Evolutionary conservation across 1,140 invertebrate species (phyloP), one percentile per base, ranked within the genome.

Genomic region (Macrosteles quadrilineatus): DNA sequence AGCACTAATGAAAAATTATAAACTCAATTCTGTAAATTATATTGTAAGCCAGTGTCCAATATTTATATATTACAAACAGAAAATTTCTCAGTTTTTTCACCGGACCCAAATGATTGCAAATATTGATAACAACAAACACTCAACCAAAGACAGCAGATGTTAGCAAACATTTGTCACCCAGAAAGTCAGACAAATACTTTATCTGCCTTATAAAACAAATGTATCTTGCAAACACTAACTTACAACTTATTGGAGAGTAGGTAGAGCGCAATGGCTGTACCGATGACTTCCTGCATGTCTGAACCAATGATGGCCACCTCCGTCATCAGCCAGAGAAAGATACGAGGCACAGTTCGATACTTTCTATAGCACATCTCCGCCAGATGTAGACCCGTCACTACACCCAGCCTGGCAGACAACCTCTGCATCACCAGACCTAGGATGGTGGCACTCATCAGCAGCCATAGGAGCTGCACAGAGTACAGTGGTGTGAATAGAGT

Each of bases 241-340:
- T 84, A 95, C 93, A 80, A 79, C 86, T 88, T 90, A 81, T 93
- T 91, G 19, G 93, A 93, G 43, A 97, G 81, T n/a, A 97, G 81
- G 80, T 93, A 95, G 72, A 97, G 85, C 27, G 95, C 93, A 76
- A 96, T 95, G 14, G 95, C 90, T 30, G 94, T 96, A 68, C 94
- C 94, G 75, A 96, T 95, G 43, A 95, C 92, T 84, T 94, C 94
- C 80, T 96, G 94, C 93, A 97, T 96, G 80, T 96, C 94, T 25
- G 92, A 94, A 21, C 94, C 93, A 77, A 97, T 96, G 73, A 97
- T 96, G 17, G 95, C 95, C 72, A 97, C 90, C 82, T 97, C 95
- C 31, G 95, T 89, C 95, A 97, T 97, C 47, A 97, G 86, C 95
- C 95, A 97, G 14, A 97, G 81, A 72, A 95, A 82, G 50, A 94